phyloP scores from a whole-genome alignment of 2,113 vertebrate genomes.

The Mesocricetus auratus region DNA sequence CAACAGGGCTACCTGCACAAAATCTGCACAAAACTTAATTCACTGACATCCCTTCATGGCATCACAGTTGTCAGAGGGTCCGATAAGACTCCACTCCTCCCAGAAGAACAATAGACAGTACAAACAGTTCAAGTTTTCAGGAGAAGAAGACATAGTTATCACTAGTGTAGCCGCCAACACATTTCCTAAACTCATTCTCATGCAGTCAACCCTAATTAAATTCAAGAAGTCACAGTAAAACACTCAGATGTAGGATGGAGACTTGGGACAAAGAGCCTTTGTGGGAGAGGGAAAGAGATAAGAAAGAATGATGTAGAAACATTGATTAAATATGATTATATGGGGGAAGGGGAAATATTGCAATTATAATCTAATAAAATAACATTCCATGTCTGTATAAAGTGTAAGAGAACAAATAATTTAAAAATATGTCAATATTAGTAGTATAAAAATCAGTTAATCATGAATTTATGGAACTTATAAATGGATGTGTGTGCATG shows the following conservation, averaged over 20 bases:
- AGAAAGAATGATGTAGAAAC: background rate
- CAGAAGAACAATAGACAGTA: background rate
- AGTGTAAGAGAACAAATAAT: background rate
- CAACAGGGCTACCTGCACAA: background rate
- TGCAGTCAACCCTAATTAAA: background rate
- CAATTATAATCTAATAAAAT: background rate
- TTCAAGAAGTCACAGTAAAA: background rate
- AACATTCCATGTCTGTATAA: background rate
- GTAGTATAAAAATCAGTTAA: background rate
- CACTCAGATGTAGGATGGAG: background rate
- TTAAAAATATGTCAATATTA: background rate
- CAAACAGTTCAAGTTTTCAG: background rate
- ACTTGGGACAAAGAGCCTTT: background rate
- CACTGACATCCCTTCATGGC: background rate
- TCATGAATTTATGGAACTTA: background rate
- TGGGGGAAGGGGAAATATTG: too few relatives aligned
- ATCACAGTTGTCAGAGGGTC: too few relatives aligned
- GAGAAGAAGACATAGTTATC: background rate
- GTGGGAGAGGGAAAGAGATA: background rate
- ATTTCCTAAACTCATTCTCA: too few relatives aligned
- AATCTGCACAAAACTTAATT: background rate
- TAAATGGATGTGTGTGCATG: background rate
- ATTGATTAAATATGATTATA: background rate
- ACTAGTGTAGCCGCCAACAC: background rate
- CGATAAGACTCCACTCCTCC: too few relatives aligned